Conservation (phyloP, 37 sponge, comb jelly and placozoan species). For the Aplysina aerophoba region DNA sequence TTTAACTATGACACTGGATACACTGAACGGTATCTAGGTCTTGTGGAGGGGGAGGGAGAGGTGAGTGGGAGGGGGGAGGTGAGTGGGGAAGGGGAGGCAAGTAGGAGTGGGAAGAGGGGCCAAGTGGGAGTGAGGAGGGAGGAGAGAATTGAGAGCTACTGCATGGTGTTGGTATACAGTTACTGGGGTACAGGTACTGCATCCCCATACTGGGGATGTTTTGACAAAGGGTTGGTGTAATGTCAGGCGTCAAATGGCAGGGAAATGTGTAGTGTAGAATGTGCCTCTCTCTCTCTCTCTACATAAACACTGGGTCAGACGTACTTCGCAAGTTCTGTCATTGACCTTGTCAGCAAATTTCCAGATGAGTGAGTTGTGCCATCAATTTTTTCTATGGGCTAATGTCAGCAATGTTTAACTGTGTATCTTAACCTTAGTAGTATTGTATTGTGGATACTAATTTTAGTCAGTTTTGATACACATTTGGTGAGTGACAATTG, state of each 20-base stretch:
- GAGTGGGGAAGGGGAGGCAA: neutral
- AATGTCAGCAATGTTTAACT: no score
- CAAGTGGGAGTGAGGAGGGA: no score
- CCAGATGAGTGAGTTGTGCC: slow-evolving; percentile 59
- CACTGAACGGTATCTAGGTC: slow-evolving; percentile 88
- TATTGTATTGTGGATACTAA: no score
- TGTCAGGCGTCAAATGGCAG: neutral
- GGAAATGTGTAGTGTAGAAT: neutral
- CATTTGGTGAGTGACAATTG: no score
- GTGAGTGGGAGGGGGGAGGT: neutral
- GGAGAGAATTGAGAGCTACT: no score
- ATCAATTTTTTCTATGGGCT: no score
- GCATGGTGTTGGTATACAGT: no score
- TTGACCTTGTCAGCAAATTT: slow-evolving; percentile 5
- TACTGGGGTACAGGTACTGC: no score
- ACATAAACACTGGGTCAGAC: neutral
- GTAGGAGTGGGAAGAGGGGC: no score
- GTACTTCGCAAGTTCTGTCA: slow-evolving; percentile 30
- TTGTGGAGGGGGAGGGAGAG: slow-evolving; percentile 30
- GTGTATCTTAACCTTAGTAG: no score
- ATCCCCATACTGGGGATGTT: neutral
- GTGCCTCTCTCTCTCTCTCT: slow-evolving; percentile 6
- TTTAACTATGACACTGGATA: slow-evolving; percentile 88
- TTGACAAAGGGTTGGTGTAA: neutral
- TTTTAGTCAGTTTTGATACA: no score